A percentile compares a stretch with the other conserved stretches of the same genome.
Evolutionary conservation across 2,113 vertebrate genomes (phyloP).

Genomic region (Rhinopithecus roxellana): DNA sequence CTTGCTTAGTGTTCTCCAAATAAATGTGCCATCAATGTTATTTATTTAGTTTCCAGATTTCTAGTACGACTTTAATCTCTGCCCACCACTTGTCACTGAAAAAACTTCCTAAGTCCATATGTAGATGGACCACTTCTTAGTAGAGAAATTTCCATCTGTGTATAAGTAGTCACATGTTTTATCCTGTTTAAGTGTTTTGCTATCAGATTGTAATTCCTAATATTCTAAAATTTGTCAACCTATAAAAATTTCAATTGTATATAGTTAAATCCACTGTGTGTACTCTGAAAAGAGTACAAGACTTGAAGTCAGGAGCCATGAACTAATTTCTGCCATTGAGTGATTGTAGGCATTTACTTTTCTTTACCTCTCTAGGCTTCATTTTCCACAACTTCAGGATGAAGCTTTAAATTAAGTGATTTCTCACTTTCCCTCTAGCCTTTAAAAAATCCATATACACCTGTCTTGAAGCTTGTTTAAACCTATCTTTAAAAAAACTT

Average conservation of each 20-base stretch:
- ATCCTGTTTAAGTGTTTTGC: not conserved
- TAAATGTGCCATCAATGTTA: not conserved
- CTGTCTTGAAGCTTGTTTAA: not conserved
- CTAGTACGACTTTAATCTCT: slow-evolving; percentile 26
- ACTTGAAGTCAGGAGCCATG: not conserved
- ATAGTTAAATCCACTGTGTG: not conserved
- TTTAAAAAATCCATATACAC: not conserved
- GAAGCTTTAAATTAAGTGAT: slow-evolving; percentile 28
- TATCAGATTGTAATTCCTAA: not conserved
- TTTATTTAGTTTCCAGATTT: slow-evolving; percentile 25
- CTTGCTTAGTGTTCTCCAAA: not conserved
- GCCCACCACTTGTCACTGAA: not conserved
- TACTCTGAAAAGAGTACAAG: not conserved
- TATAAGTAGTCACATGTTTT: not conserved
- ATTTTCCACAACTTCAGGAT: not conserved
- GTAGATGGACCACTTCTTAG: not conserved
- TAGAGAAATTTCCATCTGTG: not conserved
- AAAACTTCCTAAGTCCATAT: not conserved
- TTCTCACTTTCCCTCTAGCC: not conserved
- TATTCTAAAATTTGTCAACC: not conserved
- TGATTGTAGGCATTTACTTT: not conserved
- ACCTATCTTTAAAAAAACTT: not conserved
- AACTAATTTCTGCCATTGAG: not conserved
- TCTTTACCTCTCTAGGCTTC: not conserved
- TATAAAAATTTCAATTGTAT: not conserved